Percentiles rank a stretch among this genome's conserved stretches.
Conservation (phyloP, 2,113 vertebrate genomes). For the Amphiprion percula region DNA sequence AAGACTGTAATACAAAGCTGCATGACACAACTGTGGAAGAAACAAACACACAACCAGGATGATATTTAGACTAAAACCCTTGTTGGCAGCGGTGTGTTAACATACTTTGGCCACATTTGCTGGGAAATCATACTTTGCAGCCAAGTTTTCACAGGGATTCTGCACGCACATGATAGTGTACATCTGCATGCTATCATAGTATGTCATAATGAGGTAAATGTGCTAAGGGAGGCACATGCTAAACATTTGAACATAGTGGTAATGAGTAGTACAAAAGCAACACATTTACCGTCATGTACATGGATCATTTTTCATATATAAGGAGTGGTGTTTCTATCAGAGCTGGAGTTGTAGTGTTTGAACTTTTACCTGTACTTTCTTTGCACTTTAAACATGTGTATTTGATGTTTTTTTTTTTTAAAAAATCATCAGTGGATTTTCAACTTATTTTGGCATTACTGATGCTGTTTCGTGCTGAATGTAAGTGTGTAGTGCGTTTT, state of each 20-base stretch:
- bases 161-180: constrained; percentile 51
- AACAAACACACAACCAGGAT: constrained; percentile 15
- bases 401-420: background rate
- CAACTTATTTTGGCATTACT: constrained; percentile 28
- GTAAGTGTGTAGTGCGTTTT: constrained; percentile 46
- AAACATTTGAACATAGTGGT: constrained; percentile 77
- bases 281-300: constrained; percentile 51
- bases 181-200: constrained; percentile 64
- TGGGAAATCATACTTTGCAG: constrained; percentile 39
- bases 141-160: constrained; percentile 62
- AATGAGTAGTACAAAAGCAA: constrained; percentile 59
- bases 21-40: constrained; percentile 5
- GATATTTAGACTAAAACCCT: constrained; percentile 8
- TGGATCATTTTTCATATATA: constrained; percentile 35
- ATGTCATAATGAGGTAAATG: constrained; percentile 73
- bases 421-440: constrained; percentile 41
- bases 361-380: constrained; percentile 27
- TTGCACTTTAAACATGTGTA: constrained; percentile 35
- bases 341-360: constrained; percentile 52
- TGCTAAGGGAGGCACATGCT: constrained; percentile 74
- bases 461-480: constrained; percentile 44
- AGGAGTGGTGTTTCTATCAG: constrained; percentile 39
- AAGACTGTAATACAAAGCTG: constrained; percentile 2
- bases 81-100: constrained; percentile 40
- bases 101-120: constrained; percentile 23